These are phyloP conservation scores for Callospermophilus lateralis DNA, from an alignment of 2,113 vertebrate genomes.

Conservation along the genomic window DNA sequence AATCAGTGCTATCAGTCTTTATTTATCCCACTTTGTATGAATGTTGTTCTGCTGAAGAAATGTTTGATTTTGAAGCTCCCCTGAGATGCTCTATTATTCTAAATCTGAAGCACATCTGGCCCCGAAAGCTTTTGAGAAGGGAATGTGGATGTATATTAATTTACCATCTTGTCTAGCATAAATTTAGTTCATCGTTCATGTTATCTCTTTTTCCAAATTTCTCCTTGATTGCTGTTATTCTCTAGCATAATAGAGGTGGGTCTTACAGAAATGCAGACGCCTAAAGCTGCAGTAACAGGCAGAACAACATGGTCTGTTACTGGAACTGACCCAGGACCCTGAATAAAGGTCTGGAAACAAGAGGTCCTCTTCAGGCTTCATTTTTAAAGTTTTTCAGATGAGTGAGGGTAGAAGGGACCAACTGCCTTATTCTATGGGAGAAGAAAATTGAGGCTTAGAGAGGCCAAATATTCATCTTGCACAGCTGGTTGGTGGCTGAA, in stretches of 20 bases:
- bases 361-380: neutral
- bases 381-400: neutral
- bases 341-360: neutral
- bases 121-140: constrained; percentile 36
- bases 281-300: neutral
- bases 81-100: neutral
- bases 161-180: neutral
- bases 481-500: neutral
- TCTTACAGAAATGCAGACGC: neutral
- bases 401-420: neutral
- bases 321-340: neutral
- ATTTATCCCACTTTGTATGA: neutral
- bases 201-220: constrained; percentile 27
- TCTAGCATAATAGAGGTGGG: neutral
- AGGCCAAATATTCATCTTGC: neutral
- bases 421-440: neutral
- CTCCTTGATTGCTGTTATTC: constrained; percentile 14
- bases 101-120: constrained; percentile 19
- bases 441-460: neutral
- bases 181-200: neutral
- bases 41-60: neutral
- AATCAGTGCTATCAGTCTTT: neutral
- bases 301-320: neutral
- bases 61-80: neutral
- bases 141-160: neutral